Conservation (phyloP, 2,113 vertebrate genomes). For the Festucalex cinctus region DNA sequence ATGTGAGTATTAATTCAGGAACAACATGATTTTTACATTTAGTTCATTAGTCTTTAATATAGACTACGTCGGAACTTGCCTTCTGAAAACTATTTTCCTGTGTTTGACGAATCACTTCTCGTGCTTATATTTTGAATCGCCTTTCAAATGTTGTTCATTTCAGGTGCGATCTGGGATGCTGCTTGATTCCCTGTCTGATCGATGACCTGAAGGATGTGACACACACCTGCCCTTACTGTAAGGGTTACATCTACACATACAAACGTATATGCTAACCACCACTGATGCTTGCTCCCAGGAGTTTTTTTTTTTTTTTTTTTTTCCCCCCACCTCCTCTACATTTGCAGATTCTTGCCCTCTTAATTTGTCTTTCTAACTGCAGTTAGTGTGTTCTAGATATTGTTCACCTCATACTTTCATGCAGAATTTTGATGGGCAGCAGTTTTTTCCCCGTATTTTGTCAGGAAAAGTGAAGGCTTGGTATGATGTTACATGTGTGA, state of each 20-base stretch:
- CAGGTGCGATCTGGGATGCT: conserved; percentile 96
- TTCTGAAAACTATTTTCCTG: no score
- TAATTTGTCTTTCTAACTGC: conserved; percentile 33
- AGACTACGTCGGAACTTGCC: no score
- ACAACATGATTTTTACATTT: no score
- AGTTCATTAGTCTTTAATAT: no score
- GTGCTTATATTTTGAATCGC: no score
- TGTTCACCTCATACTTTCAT: conserved; percentile 28
- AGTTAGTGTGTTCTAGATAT: conserved; percentile 57
- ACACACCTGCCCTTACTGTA: conserved; percentile 96
- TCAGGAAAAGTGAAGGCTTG: background rate
- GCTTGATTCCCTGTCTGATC: conserved; percentile 94
- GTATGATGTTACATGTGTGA: conserved; percentile 24
- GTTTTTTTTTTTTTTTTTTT: background rate
- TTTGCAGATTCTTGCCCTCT: conserved; percentile 51
- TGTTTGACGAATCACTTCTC: no score
- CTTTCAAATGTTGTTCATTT: conserved; percentile 42
- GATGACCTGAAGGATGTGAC: conserved; percentile 99
- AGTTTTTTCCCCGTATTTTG: background rate
- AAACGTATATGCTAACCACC: conserved; percentile 91
- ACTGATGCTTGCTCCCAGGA: conserved; percentile 49
- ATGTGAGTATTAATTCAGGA: no score
- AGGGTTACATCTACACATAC: conserved; percentile 98
- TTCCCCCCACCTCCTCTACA: conserved; percentile 5
- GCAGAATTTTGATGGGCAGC: conserved; percentile 2